Evolutionary conservation across 2,797 vertebrate species (phyloP).

Genomic region (Champsocephalus esox): DNA sequence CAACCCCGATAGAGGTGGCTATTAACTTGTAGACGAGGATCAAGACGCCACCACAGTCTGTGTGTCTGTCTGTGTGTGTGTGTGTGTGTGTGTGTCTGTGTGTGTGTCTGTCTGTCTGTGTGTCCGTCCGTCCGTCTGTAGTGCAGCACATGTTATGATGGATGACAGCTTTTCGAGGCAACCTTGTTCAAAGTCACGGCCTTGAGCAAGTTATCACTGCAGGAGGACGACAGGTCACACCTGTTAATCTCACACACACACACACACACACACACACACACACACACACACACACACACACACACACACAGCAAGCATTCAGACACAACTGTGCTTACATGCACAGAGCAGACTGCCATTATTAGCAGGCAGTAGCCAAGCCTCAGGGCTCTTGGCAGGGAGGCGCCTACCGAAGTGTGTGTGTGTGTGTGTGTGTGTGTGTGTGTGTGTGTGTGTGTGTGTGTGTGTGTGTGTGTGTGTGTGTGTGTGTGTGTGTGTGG

Average conservation of each 20-base stretch:
- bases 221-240: slow-evolving; percentile 41
- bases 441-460: background rate
- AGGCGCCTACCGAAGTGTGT: slow-evolving; percentile 6
- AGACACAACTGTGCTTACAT: slow-evolving; percentile 14
- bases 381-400: slow-evolving; percentile 36
- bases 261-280: background rate
- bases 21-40: too few relatives aligned
- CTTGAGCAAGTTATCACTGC: slow-evolving; percentile 48
- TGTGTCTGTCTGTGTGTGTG: slow-evolving; percentile 2
- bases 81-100: background rate
- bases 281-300: background rate
- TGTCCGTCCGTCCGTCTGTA: slow-evolving; percentile 1
- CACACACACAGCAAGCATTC: slow-evolving; percentile 1
- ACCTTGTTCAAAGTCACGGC: slow-evolving; percentile 67
- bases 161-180: slow-evolving; percentile 31
- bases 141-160: slow-evolving; percentile 39
- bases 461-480: background rate
- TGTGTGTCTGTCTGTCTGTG: slow-evolving; percentile 12
- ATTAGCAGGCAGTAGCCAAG: slow-evolving; percentile 27
- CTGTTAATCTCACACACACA: slow-evolving; percentile 16
- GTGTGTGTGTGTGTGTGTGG: background rate
- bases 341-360: slow-evolving; percentile 30
- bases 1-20: too few relatives aligned
- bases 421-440: too few relatives aligned
- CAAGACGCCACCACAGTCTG: too few relatives aligned